Percentiles rank a stretch among this genome's conserved stretches.
These are phyloP conservation scores for Aphidius ervi DNA, from an alignment of 1,140 invertebrate genomes.

Conservation along the genomic window DNA sequence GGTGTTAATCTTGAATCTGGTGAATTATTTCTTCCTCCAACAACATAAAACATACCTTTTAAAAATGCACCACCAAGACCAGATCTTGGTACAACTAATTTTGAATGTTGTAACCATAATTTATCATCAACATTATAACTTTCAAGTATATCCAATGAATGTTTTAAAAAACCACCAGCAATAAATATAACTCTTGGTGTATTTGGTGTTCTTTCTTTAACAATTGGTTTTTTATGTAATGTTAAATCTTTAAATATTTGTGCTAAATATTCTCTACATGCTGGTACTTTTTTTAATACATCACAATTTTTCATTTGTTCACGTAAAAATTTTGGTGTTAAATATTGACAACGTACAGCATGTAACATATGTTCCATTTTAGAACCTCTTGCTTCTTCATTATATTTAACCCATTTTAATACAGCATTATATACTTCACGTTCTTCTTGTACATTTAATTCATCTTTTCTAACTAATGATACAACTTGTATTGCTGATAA, in stretches of 20 bases:
- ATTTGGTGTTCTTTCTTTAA: constrained; percentile 80
- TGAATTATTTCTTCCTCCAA: constrained; percentile 86
- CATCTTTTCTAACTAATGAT: constrained; percentile 76
- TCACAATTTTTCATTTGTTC: constrained; percentile 89
- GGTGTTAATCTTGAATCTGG: constrained; percentile 68
- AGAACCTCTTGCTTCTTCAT: constrained; percentile 74
- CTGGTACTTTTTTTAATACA: constrained; percentile 79
- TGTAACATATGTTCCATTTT: constrained; percentile 84
- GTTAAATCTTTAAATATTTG: constrained; percentile 87
- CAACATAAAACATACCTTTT: constrained; percentile 83
- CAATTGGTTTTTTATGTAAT: constrained; percentile 73
- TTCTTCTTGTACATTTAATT: constrained; percentile 86
- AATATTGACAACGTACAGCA: constrained; percentile 83
- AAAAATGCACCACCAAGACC: constrained; percentile 84
- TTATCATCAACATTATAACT: constrained; percentile 82
- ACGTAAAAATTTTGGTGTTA: constrained; percentile 83
- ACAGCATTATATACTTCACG: constrained; percentile 89
- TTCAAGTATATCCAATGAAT: constrained; percentile 82
- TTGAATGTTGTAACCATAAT: constrained; percentile 74
- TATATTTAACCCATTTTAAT: constrained; percentile 84
- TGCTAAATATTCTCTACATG: constrained; percentile 83
- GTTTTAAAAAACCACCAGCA: constrained; percentile 81
- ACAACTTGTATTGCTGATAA: constrained; percentile 75
- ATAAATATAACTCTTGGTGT: constrained; percentile 84
- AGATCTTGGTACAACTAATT: constrained; percentile 77